Percentiles rank a stretch among this genome's conserved stretches.
Evolutionary conservation across 2,797 vertebrate species (phyloP).

Genomic region (Gallinago stenura): DNA sequence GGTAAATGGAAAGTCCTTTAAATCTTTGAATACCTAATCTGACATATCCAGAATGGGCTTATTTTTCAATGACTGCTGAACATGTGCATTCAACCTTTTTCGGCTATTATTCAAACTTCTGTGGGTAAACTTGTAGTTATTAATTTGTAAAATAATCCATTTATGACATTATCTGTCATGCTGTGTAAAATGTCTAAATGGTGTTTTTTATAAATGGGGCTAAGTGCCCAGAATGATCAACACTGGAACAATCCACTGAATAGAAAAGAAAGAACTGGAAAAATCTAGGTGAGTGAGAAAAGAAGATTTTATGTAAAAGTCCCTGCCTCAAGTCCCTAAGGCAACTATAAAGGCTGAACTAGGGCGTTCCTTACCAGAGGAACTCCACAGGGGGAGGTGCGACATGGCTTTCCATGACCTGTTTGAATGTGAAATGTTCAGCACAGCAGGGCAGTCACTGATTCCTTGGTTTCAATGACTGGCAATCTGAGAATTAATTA

Average conservation of each 20-base stretch:
- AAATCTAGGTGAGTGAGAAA: not conserved
- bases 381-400: not conserved
- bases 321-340: not conserved
- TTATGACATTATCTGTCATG: not conserved
- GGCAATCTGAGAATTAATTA: not conserved
- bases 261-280: not conserved
- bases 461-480: not conserved
- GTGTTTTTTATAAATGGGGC: not conserved
- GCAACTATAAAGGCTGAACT: not conserved
- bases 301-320: not conserved
- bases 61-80: not conserved
- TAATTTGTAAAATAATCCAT: not conserved
- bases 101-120: not conserved
- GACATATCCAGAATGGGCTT: not conserved
- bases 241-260: not conserved
- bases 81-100: not conserved
- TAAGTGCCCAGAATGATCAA: not conserved
- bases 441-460: not conserved
- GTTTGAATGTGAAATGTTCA: not conserved
- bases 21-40: not conserved
- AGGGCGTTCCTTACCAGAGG: not conserved
- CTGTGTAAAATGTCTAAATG: not conserved
- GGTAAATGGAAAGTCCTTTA: not conserved
- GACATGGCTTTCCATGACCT: not conserved
- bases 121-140: not conserved